These are phyloP conservation scores for Sphenopsis melanotis DNA, from an alignment of 2,797 vertebrate genomes.

Conservation along the genomic window DNA sequence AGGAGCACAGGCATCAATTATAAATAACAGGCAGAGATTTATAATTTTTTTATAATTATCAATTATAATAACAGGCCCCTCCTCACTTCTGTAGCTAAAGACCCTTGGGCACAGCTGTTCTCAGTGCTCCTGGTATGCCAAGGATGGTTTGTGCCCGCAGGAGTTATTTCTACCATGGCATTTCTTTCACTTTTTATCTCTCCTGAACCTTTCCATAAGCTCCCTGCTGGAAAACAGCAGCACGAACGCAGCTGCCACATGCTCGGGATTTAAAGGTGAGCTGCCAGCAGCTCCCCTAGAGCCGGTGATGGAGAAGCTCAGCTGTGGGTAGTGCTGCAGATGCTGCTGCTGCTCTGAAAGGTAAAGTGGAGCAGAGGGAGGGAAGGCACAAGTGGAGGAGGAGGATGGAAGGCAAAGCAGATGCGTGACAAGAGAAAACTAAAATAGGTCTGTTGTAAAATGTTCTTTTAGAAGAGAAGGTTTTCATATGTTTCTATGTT, in stretches of 20 bases:
- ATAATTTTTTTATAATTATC: background rate
- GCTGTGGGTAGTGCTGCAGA: background rate
- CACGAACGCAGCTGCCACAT: fast-evolving
- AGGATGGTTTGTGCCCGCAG: fast-evolving
- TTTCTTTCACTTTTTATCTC: background rate
- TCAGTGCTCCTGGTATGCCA: background rate
- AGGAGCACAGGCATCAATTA: background rate
- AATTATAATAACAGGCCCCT: background rate
- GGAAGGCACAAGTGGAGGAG: background rate
- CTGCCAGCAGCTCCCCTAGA: background rate
- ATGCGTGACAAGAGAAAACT: background rate
- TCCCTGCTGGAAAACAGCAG: background rate
- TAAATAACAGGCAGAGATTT: background rate
- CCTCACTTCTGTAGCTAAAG: background rate
- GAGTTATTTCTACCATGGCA: background rate
- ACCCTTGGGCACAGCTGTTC: background rate
- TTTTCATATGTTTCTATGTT: background rate
- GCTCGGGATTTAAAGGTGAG: background rate
- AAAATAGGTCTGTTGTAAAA: background rate
- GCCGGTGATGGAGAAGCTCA: background rate
- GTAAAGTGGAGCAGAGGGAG: background rate
- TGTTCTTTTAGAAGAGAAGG: background rate
- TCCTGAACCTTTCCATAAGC: background rate
- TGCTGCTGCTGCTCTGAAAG: background rate
- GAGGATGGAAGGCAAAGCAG: background rate